Base-by-base conservation (phyloP, 2,888 invertebrate genomes). In the Leucophora obtusa region DNA sequence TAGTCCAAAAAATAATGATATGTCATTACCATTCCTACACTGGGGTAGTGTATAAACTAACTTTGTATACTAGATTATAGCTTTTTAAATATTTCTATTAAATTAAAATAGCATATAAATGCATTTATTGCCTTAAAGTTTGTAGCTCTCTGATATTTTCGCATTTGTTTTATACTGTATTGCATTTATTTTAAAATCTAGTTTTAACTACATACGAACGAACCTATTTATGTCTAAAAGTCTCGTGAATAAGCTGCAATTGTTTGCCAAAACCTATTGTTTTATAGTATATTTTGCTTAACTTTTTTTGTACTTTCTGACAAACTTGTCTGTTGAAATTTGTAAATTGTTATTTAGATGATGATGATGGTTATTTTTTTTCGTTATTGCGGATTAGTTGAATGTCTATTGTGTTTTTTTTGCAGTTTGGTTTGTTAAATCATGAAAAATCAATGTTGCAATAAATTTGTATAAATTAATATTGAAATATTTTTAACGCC, bases 231-330 rank as follows among this genome's bases (percentile, higher is more conserved):
- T 43, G 43, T 14, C 6, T 43, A 66, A n/a, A 28, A 51, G 18
- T 10, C 18, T 68, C 47, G 17, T 65, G 65, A 65, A 63, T 47
- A 24, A 79, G 63, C 69, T 53, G 35, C 70, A 63, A 74, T 74
- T 74, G 69, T 79, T 72, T 62, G 43, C 38, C 56, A 63, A 56
- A 28, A 69, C 62, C 69, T 58, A 76, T 70, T 76, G 75, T 76
- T 76, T 68, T 75, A 75, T 69, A 54, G 33, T 28, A 28, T 28
- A 28, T 28, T 28, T 28, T 28, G 6, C 28, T 50, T 68, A 17
- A 35, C 50, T 38, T 35, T 15, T 50, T 47, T 15, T 24, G 28
- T 21, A 4, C 24, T 28, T 63, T 17, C 51, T 51, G 28, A 43
- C 47, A 33, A 56, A 56, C 9, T 38, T 75, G n/a, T 50, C 50